These are phyloP conservation scores for Ursus arctos DNA, from an alignment of 2,113 vertebrate genomes.

Conservation along the genomic window DNA sequence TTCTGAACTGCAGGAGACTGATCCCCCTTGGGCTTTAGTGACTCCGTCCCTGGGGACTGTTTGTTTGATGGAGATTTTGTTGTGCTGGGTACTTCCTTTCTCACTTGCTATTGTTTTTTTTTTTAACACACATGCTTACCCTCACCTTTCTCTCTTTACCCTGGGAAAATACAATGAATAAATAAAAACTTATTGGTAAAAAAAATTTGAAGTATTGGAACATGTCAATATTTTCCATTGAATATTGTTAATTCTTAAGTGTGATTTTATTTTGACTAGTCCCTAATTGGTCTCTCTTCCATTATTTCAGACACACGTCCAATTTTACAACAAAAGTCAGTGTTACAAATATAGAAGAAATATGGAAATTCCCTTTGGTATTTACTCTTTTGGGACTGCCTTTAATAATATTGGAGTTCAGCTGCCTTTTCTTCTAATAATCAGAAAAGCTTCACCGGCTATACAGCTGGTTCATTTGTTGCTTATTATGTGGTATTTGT, in stretches of 20 bases:
- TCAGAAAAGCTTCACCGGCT: conserved; percentile 44
- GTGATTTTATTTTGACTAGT: conserved; percentile 43
- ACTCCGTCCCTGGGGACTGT: neutral
- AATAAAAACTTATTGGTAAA: neutral
- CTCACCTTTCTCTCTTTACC: neutral
- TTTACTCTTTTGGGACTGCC: conserved; percentile 44
- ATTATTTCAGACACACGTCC: neutral
- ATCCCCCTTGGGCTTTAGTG: neutral
- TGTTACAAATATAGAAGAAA: conserved; percentile 49
- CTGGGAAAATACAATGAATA: neutral
- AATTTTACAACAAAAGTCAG: conserved; percentile 22
- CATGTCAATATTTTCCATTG: neutral
- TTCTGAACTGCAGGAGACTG: neutral
- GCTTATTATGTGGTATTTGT: conserved; percentile 75
- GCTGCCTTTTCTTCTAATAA: conserved; percentile 64
- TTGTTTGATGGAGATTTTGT: neutral
- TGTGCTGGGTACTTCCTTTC: neutral
- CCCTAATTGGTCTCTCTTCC: neutral
- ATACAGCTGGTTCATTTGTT: conserved; percentile 61
- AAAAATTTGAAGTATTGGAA: neutral
- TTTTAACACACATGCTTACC: neutral
- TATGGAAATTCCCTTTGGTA: conserved; percentile 28
- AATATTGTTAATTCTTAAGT: neutral
- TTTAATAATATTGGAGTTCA: conserved; percentile 58
- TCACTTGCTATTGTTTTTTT: neutral